Evolutionary conservation across 2,888 invertebrate genomes (phyloP), one percentile per base, ranked within the genome.

Genomic region (Phyto melanocephala): DNA sequence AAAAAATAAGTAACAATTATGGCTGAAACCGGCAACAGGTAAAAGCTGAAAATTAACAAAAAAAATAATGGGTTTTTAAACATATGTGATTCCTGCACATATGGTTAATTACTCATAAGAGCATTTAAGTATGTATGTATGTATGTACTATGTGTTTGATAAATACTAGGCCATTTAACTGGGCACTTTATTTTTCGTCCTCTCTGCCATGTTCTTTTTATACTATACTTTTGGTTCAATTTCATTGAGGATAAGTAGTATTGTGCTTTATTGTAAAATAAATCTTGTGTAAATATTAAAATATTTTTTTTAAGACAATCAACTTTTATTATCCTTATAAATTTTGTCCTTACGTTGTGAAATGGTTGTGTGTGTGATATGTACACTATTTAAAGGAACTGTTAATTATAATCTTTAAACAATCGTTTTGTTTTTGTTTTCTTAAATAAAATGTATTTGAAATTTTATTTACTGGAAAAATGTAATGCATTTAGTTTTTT

Each of bases 11-110:
- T 37, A 76, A 45, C 22, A 70, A 71, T 50, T 68, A 82, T 82
- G 82, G 62, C 82, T 40, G 75, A 82, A 54, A 71, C 65, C 35
- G 54, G 47, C 60, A 82, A 76, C 58, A 82, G 82, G 82, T 82
- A 82, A 70, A 52, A 42, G 17, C 20, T 13, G 45, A n/a, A 7
- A 20, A 35, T 22, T 5, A 58, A 47, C 40, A 42, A 45, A 62
- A 33, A 37, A 50, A 17, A 37, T 50, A 60, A 37, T 62, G 28
- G 15, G 56, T 15, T 42, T 63, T 40, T 42, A 52, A 40, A 37
- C 35, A 24, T 17, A 20, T 4, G 24, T 22, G 15, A 50, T 10
- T n/a, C 0, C 17, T 40, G 13, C 22, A 50, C 37, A 40, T 28
- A 10, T 65, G 65, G 35, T 35, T 65, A 65, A 56, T 47, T 37